Base-by-base conservation (phyloP, 2,888 invertebrate genomes). In the Omphaloscelis lunosa region DNA sequence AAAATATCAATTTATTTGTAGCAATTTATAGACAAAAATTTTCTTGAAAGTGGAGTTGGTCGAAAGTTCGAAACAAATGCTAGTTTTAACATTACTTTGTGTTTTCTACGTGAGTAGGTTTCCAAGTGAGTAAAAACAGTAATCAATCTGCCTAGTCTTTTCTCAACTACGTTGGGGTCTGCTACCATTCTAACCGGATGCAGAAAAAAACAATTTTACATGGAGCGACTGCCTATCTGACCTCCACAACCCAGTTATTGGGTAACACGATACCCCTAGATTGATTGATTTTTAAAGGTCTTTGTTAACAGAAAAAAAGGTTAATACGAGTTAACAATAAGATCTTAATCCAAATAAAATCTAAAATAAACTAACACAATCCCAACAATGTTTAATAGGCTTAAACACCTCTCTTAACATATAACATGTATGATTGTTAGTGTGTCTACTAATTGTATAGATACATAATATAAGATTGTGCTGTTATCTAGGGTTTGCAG, bases 41-140 rank as follows among this genome's bases (percentile, higher is more conserved):
- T 77, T 8, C 4, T n/a, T 39, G 23, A 61, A 34, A 27, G 23
- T 69, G 61, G 20, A 61, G 45, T 53, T 56, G 9, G 15, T 75
- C 20, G 23, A 27, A 15, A 58, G 9, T 11, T 75, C 20, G 23
- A 27, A 15, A 58, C n/a, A 68, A 63, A 82, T 77, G 77, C 8
- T 63, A 23, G 23, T 63, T 45, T 29, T 23, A n/a, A 68, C 4
- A 2, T n/a, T 58, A 6, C 12, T 81, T 53, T 15, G 72, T 45
- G 34, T 68, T 48, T 39, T 72, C 12, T 23, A 56, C 34, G 61
- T 23, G 29, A 27, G 67, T 53, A 15, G 7, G 15, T 48, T 72
- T 39, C 53, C 70, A 48, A 45, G 72, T 81, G 5, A 72, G 65
- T 65, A 27, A 34, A 53, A 23, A 34, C 8, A 39, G 34, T n/a